Conservation (phyloP, 2,888 invertebrate genomes). For the Drosophila flavopinicola region DNA sequence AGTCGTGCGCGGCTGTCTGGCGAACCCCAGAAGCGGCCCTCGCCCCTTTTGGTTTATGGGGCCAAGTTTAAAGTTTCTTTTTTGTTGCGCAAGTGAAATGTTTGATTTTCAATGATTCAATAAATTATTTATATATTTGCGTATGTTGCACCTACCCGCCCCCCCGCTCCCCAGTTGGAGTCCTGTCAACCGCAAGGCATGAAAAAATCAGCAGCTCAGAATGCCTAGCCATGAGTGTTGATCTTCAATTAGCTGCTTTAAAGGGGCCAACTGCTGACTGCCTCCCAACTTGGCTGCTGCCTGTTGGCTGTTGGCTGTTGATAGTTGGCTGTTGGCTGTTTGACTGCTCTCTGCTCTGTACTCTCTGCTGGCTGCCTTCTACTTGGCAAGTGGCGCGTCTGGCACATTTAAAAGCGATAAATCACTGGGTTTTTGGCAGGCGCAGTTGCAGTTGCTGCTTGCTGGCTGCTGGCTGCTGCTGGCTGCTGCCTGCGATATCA, state of each 20-base stretch:
- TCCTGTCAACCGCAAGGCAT: neutral
- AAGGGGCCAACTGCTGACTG: conserved; percentile 34
- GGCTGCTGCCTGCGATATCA: conserved; percentile 58
- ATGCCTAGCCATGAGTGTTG: conserved; percentile 31
- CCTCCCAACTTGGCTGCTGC: conserved; percentile 30
- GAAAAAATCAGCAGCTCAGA: neutral
- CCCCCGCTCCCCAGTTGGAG: rapidly evolving
- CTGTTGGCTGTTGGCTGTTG: conserved; percentile 10
- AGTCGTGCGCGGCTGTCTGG: conserved; percentile 46
- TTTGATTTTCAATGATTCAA: conserved; percentile 82
- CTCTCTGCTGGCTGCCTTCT: conserved; percentile 5
- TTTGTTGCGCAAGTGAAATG: conserved; percentile 81
- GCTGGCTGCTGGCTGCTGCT: neutral
- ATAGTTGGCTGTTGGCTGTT: conserved; percentile 17
- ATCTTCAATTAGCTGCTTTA: conserved; percentile 72
- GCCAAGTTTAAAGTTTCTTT: conserved; percentile 20
- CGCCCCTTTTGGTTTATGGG: neutral
- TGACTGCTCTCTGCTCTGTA: conserved; percentile 7
- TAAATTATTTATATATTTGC: conserved; percentile 80
- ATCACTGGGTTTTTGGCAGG: conserved; percentile 74
- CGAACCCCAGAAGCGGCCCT: too few relatives aligned
- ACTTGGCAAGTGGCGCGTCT: conserved; percentile 55
- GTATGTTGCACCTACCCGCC: conserved; percentile 37
- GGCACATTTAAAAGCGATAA: conserved; percentile 76
- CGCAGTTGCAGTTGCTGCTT: conserved; percentile 22